Conservation (phyloP, 2,888 invertebrate species). For the Tipula helvola region DNA sequence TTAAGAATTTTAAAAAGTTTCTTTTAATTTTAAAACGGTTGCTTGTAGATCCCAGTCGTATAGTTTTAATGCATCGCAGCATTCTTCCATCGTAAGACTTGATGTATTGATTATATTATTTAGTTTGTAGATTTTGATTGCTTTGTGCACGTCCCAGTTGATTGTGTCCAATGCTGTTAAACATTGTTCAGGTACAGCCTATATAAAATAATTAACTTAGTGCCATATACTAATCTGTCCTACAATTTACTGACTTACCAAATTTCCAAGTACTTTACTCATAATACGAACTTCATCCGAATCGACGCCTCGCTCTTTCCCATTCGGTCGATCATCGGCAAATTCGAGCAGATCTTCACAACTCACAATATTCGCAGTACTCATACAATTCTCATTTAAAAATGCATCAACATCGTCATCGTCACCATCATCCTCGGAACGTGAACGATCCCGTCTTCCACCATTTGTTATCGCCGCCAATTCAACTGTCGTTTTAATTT, state of each 20-base stretch:
- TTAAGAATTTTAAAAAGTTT: conserved; percentile 5
- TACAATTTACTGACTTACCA: conserved; percentile 39
- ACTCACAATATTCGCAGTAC: conserved; percentile 64
- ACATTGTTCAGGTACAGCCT: conserved; percentile 64
- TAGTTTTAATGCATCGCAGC: conserved; percentile 29
- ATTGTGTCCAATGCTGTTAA: conserved; percentile 68
- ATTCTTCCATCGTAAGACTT: conserved; percentile 26
- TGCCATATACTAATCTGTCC: not conserved
- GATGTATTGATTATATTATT: conserved; percentile 29
- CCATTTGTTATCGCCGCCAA: conserved; percentile 22
- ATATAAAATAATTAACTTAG: conserved; percentile 17
- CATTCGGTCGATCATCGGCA: conserved; percentile 69
- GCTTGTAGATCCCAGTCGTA: conserved; percentile 34
- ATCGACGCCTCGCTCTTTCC: conserved; percentile 70
- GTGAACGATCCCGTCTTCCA: conserved; percentile 15
- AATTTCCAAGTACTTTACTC: conserved; percentile 70
- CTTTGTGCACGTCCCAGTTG: conserved; percentile 79
- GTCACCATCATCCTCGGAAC: conserved; percentile 15
- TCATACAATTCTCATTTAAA: conserved; percentile 14
- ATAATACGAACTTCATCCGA: conserved; percentile 88
- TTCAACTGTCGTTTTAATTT: conserved; percentile 33
- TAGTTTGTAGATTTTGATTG: conserved; percentile 53
- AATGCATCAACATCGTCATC: conserved; percentile 17
- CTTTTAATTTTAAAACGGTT: conserved; percentile 21
- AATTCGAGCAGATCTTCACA: conserved; percentile 86